Evolutionary conservation across 2,888 invertebrate genomes (phyloP).

Genomic region (Pammene fasciana): DNA sequence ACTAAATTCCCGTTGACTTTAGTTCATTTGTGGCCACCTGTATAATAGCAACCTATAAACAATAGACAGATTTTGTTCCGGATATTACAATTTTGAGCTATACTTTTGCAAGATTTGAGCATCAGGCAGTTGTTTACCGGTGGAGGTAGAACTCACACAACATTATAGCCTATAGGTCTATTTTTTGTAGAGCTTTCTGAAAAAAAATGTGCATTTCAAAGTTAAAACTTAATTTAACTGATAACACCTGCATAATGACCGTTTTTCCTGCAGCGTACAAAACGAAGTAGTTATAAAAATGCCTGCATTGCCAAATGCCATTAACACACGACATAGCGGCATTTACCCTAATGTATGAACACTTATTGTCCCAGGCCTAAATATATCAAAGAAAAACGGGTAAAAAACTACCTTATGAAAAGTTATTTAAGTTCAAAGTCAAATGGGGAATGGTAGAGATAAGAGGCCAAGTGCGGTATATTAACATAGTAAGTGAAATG

Average conservation of each 20-base stretch:
- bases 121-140: no score
- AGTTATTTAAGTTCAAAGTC: neutral
- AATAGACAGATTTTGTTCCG: no score
- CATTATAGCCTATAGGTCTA: no score
- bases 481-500: constrained; percentile 43
- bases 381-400: neutral
- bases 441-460: neutral
- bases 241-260: constrained; percentile 1
- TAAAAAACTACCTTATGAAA: neutral
- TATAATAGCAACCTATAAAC: no score
- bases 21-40: no score
- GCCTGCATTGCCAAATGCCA: constrained; percentile 30
- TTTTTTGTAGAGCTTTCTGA: no score
- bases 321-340: constrained; percentile 31
- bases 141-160: no score
- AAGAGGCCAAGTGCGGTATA: constrained; percentile 9
- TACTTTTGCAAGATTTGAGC: no score
- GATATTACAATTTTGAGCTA: no score
- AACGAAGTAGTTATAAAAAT: constrained; percentile 20
- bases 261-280: neutral
- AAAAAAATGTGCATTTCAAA: neutral
- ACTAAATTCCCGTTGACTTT: no score
- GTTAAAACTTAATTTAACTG: neutral
- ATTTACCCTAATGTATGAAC: constrained; percentile 26
- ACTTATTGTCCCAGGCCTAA: constrained; percentile 13